A percentile compares a stretch with the other conserved stretches of the same genome.
These are phyloP conservation scores for Drosophila sproati DNA, from an alignment of 1,140 invertebrate species.

Conservation along the genomic window DNA sequence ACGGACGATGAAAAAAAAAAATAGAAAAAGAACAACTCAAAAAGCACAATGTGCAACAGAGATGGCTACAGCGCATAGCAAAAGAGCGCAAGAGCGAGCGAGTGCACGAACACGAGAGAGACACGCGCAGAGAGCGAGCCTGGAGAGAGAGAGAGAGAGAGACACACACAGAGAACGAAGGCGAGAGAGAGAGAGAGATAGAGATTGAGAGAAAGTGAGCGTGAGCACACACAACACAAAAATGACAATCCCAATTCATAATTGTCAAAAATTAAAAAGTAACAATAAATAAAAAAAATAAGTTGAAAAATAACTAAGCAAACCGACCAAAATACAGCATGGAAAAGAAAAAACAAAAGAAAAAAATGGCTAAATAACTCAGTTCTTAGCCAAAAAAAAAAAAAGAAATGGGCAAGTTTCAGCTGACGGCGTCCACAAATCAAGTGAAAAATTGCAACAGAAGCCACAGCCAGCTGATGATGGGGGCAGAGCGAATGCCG, in stretches of 20 bases:
- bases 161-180: conserved; percentile 16
- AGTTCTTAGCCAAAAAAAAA: conserved; percentile 19
- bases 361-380: conserved; percentile 32
- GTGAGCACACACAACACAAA: conserved; percentile 26
- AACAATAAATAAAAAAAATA: conserved; percentile 29
- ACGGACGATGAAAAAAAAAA: background rate
- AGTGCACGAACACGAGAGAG: conserved; percentile 37
- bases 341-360: background rate
- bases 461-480: conserved; percentile 22
- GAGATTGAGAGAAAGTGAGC: background rate
- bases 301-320: conserved; percentile 6
- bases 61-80: conserved; percentile 45
- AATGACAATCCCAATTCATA: conserved; percentile 70
- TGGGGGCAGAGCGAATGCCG: conserved; percentile 12
- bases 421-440: conserved; percentile 39
- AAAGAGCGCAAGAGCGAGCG: conserved; percentile 14
- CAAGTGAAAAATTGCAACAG: conserved; percentile 39
- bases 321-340: conserved; percentile 2
- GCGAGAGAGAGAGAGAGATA: background rate
- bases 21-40: conserved; percentile 7
- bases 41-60: conserved; percentile 38
- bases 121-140: conserved; percentile 43
- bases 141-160: background rate
- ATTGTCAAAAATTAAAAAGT: conserved; percentile 39
- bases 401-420: conserved; percentile 14